Evolutionary conservation across 2,797 vertebrate genomes (phyloP), one percentile per base, ranked within the genome.

Genomic region (Xenentodon cancila): DNA sequence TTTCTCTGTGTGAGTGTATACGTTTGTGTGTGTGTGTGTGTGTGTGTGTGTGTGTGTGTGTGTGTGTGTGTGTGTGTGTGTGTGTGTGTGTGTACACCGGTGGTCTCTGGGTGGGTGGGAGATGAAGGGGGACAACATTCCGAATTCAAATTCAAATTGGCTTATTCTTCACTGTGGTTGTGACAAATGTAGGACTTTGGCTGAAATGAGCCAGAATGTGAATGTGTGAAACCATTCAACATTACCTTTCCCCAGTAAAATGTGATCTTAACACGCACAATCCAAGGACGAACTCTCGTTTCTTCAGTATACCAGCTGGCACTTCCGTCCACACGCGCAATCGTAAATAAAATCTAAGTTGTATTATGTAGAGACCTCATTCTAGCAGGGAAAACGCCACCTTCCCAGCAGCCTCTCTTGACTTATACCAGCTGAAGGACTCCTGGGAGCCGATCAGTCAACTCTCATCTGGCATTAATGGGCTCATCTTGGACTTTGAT

Each of bases 141-240:
- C 80, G 81, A 85, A 93, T 93, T 91, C 70, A 90, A 78, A 93
- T 93, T 91, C 88, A 91, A 93, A 92, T 90, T 43, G 81, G 71
- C 63, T 82, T 60, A 59, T 75, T 86, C 80, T 84, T 47, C 71
- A 64, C 55, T 65, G 58, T 46, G 62, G 47, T 74, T 82, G 75
- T 75, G 72, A 84, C 67, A 61, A 68, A 73, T 63, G 71, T 76
- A 50, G 32, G 17, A 68, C 6, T 15, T 75, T 48, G 40, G 22
- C 21, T 67, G 44, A 42, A 66, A 58, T 57, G 16, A 71, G 32
- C 18, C 12, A 4, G 21, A 45, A 52, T 51, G 58, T 59, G 55
- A 77, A 80, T 50, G 61, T 11, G 27, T 12, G 18, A 20, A 73
- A 30, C 44, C 40, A 20, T 27, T 46, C 51, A 4, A 30, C 16